Conservation (phyloP, 2,113 vertebrate genomes). For the Rutilus rutilus region DNA sequence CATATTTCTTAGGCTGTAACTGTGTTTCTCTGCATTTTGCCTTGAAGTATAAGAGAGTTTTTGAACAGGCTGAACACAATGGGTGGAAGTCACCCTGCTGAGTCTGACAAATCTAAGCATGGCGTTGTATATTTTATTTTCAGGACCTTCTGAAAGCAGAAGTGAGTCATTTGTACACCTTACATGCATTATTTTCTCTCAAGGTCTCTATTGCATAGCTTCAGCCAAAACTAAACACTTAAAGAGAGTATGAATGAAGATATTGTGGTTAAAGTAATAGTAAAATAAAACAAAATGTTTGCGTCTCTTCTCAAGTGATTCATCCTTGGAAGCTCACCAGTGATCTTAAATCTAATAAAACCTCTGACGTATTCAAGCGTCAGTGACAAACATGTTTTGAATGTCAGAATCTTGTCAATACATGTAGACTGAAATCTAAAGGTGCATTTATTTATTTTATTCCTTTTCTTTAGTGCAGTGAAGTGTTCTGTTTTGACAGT, state of each 20-base stretch:
- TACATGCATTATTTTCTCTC: neutral
- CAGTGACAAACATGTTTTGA: neutral
- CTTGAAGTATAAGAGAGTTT: neutral
- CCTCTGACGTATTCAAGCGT: neutral
- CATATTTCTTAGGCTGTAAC: too few relatives aligned
- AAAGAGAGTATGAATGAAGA: neutral
- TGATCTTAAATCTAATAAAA: neutral
- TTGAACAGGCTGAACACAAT: slow-evolving; percentile 17
- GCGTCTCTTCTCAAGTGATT: neutral
- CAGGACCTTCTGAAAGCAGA: neutral
- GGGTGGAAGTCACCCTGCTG: neutral
- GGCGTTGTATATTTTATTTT: neutral
- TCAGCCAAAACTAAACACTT: neutral
- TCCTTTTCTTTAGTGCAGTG: neutral
- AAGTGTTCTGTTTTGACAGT: neutral
- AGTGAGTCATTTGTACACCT: neutral
- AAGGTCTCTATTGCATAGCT: neutral
- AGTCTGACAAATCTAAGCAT: neutral
- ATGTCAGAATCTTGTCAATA: neutral
- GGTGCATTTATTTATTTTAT: neutral
- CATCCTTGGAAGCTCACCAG: neutral
- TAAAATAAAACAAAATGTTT: neutral
- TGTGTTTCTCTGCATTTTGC: neutral
- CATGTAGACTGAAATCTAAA: neutral
- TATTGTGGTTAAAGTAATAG: neutral